phyloP scores from a whole-genome alignment of 1,140 invertebrate genomes.

The Trichoplusia ni region DNA sequence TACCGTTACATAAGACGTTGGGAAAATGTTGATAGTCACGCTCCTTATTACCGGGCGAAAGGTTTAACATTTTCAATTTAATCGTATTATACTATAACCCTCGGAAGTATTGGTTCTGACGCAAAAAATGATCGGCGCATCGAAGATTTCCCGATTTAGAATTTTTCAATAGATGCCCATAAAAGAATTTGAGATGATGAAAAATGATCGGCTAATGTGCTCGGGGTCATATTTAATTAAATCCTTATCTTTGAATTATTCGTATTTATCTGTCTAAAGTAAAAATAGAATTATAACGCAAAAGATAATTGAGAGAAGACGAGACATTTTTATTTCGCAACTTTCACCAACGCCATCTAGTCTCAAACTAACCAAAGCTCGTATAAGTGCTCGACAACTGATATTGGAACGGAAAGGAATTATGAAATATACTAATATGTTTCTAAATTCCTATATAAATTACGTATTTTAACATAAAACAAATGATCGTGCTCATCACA shows the following conservation, averaged over 20 bases:
- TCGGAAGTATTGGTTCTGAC: slow-evolving; percentile 61
- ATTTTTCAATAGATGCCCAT: slow-evolving; percentile 39
- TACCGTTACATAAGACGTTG: slow-evolving; percentile 34
- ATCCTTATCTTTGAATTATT: neutral
- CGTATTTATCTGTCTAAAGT: too few relatives aligned
- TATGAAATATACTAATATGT: too few relatives aligned
- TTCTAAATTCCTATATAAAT: too few relatives aligned
- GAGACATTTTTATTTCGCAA: too few relatives aligned
- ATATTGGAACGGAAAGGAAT: too few relatives aligned
- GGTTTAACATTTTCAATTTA: slow-evolving; percentile 69
- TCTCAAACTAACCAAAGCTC: too few relatives aligned
- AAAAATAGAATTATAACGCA: too few relatives aligned
- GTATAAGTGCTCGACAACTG: too few relatives aligned
- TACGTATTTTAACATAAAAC: too few relatives aligned
- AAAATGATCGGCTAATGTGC: slow-evolving; percentile 18
- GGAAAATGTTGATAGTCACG: slow-evolving; percentile 66
- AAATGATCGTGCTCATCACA: too few relatives aligned
- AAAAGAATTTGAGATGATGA: slow-evolving; percentile 29
- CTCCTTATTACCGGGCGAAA: slow-evolving; percentile 62
- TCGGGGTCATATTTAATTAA: neutral
- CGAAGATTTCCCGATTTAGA: slow-evolving; percentile 34
- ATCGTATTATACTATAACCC: slow-evolving; percentile 66
- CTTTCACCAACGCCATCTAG: too few relatives aligned
- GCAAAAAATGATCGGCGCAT: slow-evolving; percentile 24
- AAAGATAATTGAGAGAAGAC: too few relatives aligned